These are phyloP conservation scores for Elephantulus edwardii DNA, from an alignment of 2,113 vertebrate species.

Conservation along the genomic window DNA sequence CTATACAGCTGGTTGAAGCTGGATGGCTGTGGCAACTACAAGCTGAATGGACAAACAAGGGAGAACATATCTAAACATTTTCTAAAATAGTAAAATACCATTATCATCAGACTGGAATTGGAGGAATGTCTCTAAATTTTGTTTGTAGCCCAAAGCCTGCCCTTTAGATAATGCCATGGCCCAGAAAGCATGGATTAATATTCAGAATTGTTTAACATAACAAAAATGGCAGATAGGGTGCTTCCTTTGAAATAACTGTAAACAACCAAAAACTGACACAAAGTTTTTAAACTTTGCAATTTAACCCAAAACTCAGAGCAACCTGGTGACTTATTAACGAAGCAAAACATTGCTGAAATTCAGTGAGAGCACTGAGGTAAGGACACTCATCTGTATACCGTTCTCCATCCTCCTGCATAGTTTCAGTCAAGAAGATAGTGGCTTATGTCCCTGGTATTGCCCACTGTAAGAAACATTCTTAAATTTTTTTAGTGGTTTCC, in stretches of 20 bases:
- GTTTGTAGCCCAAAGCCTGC: not conserved
- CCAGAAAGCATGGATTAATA: not conserved
- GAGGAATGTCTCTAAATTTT: not conserved
- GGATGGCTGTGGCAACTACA: not conserved
- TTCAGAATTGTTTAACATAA: not conserved
- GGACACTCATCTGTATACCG: not conserved
- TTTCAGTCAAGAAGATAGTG: not conserved
- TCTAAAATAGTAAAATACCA: conserved; percentile 16
- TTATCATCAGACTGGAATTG: conserved; percentile 14
- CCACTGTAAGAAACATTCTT: conserved; percentile 8
- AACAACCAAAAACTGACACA: not conserved
- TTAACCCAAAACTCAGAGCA: not conserved
- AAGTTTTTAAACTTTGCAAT: not conserved
- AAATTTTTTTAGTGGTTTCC: not conserved
- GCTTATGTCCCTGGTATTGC: not conserved
- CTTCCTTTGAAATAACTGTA: not conserved
- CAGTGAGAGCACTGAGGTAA: not conserved
- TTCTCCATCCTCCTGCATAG: not conserved
- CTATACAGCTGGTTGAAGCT: not conserved
- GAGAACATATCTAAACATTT: not conserved
- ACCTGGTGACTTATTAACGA: not conserved
- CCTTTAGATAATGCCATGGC: not conserved
- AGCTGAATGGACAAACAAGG: conserved; percentile 13
- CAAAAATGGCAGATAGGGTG: not conserved
- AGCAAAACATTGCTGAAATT: not conserved